Base-by-base conservation (phyloP, 23 tunicate species). In the Clavelina lepadiformis region DNA sequence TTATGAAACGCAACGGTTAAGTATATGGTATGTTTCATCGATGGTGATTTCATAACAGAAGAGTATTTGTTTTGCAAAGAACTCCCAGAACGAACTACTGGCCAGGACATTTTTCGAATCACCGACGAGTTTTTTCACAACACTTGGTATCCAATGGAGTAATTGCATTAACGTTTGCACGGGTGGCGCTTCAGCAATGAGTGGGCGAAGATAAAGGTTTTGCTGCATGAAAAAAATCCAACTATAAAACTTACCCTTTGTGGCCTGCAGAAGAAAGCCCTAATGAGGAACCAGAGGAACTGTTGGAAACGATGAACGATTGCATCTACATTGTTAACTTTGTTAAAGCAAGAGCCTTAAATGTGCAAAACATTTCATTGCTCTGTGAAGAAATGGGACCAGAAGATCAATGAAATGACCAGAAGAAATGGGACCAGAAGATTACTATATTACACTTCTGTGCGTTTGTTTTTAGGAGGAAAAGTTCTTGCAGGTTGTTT, bases 61-160 rank as follows among this genome's bases (percentile, higher is more conserved):
- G 64, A 70, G 36, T 70, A 20, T 53, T 54, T 70, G 47, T 70
- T 54, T 54, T 70, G 76, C 76, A 70, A 70, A 55, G 65, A 55
- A 55, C 45, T 71, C 3, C 77, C 77, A 35, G 65, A 71, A 52
- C 26, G 51, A 56, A 71, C 66, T 21, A 52, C 11, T 7, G 58
- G 58, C 6, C n/a, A 52, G 31, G 71, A 65, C 23, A 41, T 65
- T n/a, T 65, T 68, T 51, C 38, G 55, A 22, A 44, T 68, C 1
- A 49, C 38, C 15, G 5, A 51, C n/a, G 60, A 7, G 4, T n/a
- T 68, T 26, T 68, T 68, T 68, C 31, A 30, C 36, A 31, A 31
- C 36, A 22, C 1, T 18, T 31, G 74, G 74, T 2, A 51, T 68
- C 5, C 24, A 68, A 1, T 68, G 74, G 74, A 51, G 38, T 26